Conservation (phyloP, 2,797 vertebrate species). For the Cephalopachus bancanus region DNA sequence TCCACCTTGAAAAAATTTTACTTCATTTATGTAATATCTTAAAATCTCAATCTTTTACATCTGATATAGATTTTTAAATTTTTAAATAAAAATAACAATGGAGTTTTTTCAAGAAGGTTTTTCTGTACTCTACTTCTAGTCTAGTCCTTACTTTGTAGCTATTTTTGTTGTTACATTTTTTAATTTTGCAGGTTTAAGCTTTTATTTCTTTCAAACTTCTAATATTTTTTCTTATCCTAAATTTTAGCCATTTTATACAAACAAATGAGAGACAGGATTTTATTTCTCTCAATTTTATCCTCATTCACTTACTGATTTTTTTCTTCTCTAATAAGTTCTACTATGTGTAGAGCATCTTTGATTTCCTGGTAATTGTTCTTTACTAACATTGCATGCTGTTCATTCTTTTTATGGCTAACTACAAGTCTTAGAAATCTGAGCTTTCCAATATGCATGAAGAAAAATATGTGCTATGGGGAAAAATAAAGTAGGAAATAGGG, state of each 20-base stretch:
- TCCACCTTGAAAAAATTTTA: neutral
- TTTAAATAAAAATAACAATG: neutral
- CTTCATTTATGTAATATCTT: neutral
- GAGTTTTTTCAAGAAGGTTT: neutral
- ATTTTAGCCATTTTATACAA: neutral
- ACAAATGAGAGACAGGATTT: neutral
- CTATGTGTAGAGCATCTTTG: neutral
- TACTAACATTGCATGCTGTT: neutral
- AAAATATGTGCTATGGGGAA: neutral
- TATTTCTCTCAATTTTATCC: neutral
- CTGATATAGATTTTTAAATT: neutral
- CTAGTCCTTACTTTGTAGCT: neutral
- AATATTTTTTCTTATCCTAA: neutral
- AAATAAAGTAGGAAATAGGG: neutral
- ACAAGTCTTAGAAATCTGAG: neutral
- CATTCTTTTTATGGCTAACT: neutral
- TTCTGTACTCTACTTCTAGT: neutral
- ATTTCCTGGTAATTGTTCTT: neutral
- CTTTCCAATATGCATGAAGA: neutral
- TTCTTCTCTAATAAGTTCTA: neutral
- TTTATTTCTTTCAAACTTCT: conserved; percentile 13
- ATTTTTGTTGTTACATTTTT: neutral
- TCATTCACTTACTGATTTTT: neutral
- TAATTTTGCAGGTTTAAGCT: neutral
- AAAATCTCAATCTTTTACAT: neutral